Evolutionary conservation across 2,888 invertebrate genomes (phyloP).

Genomic region (Pyrochroa serraticornis): DNA sequence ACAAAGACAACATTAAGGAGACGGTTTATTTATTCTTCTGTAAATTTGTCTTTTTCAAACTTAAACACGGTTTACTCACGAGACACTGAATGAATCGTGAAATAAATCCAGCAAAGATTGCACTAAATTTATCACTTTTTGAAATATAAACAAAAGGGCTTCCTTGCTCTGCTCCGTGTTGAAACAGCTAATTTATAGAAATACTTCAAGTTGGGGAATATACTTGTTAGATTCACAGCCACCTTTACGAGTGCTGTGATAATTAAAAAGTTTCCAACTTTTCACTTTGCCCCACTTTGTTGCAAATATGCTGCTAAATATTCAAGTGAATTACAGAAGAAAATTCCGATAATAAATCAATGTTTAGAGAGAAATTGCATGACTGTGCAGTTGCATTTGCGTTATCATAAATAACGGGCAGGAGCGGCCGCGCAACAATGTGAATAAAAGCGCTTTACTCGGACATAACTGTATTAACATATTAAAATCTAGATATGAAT

Average conservation of each 20-base stretch:
- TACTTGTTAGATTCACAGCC: conserved; percentile 3
- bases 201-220: conserved; percentile 3
- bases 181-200: conserved; percentile 8
- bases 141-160: conserved; percentile 22
- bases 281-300: no score
- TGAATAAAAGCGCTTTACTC: background rate
- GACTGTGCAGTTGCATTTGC: background rate
- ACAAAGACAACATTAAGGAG: conserved; percentile 18
- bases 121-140: conserved; percentile 25
- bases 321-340: no score
- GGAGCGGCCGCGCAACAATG: background rate
- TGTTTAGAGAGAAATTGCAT: no score
- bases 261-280: background rate
- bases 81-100: conserved; percentile 19
- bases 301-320: no score
- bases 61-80: conserved; percentile 20
- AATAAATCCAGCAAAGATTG: conserved; percentile 25
- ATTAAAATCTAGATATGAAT: conserved; percentile 24
- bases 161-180: background rate
- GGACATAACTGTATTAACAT: conserved; percentile 15
- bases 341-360: no score
- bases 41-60: conserved; percentile 27
- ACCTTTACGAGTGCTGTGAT: background rate
- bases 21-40: conserved; percentile 3
- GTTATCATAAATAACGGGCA: background rate